A percentile compares a stretch with the other conserved stretches of the same genome.
Evolutionary conservation across 2,888 invertebrate genomes (phyloP).

Genomic region (Nezara viridula): DNA sequence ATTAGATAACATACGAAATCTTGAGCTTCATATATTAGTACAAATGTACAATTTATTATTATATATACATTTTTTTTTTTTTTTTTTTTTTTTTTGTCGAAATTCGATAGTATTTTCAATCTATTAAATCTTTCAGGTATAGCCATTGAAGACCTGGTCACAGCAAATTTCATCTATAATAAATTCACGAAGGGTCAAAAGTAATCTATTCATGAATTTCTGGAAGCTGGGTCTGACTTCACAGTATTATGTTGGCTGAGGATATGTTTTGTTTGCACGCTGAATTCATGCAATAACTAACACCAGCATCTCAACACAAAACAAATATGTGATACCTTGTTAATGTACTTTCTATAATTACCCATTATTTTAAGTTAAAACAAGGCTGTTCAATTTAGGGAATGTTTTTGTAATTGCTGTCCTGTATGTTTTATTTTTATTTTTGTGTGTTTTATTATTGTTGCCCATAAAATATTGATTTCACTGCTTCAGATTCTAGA

Average conservation of each 20-base stretch:
- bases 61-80: no score
- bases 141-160: conserved; percentile 75
- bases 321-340: conserved; percentile 25
- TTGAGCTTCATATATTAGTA: no score
- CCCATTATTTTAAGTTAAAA: neutral
- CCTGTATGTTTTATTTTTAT: neutral
- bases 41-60: no score
- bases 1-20: no score
- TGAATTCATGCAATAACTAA: conserved; percentile 20
- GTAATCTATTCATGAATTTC: neutral
- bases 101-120: neutral
- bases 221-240: conserved; percentile 23
- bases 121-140: conserved; percentile 71
- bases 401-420: conserved; percentile 9
- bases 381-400: conserved; percentile 29
- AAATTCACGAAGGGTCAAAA: conserved; percentile 51
- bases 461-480: neutral
- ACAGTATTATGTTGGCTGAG: conserved; percentile 33
- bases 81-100: no score
- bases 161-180: conserved; percentile 73
- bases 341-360: neutral
- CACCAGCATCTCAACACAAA: conserved; percentile 17
- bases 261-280: conserved; percentile 5
- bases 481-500: neutral
- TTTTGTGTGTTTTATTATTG: neutral